phyloP scores from a whole-genome alignment of 1,140 invertebrate genomes.

The Drosophila melanogaster region Release_6_plus_ISO1_MT NT_037436.4:20506501-20507000 shows the following conservation, averaged over 20 bases:
- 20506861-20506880: conserved; percentile 95
- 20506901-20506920: conserved; percentile 98
- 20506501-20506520: conserved; percentile 97
- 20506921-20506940: conserved; percentile 98
- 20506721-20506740: conserved; percentile 98
- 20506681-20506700: conserved; percentile 95
- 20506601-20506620: conserved; percentile 98
- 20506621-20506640: conserved; percentile 98
- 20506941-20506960: conserved; percentile 98
- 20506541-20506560: conserved; percentile 95
- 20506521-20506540: conserved; percentile 96
- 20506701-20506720: conserved; percentile 97
- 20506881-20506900: conserved; percentile 93
- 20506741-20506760: conserved; percentile 98
- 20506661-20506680: conserved; percentile 99
- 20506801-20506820: conserved; percentile 97
- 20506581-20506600: conserved; percentile 98
- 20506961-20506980: conserved; percentile 90
- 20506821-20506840: conserved; percentile 99
- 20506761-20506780: conserved; percentile 99
- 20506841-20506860: conserved; percentile 97
- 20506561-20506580: conserved; percentile 96
- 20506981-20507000: conserved; percentile 99
- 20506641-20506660: conserved; percentile 92
- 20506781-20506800: conserved; percentile 99